Base-by-base conservation (phyloP, 2,113 vertebrate genomes). In the Alaudala cheleensis region DNA sequence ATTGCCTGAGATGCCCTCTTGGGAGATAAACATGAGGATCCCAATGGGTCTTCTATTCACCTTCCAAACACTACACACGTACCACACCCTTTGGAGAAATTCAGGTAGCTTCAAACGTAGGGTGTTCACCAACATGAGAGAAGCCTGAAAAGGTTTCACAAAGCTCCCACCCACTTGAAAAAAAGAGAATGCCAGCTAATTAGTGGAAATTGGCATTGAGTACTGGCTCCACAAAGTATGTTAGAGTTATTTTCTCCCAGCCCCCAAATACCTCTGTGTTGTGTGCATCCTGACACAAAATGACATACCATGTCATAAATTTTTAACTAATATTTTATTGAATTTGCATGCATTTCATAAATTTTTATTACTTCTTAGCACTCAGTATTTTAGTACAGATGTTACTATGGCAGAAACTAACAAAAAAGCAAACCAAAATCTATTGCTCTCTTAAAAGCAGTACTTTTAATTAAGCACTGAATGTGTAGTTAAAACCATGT, bases 401-500 rank as follows among this genome's bases (percentile, higher is more conserved):
- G 86, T 96, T 92, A 91, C 89, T 73, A 94, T 67, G 57, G 90
- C 86, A 95, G 84, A 90, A 95, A 76, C 88, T 85, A 56, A 95
- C 88, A 91, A 81, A 84, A 73, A n/a, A 3, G 0, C 8, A 74
- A 66, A 9, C 28, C 24, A 6, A 74, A 90, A 42, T 31, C 96
- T 96, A 94, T 70, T 94, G 78, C 89, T 95, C 92, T 97, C 97
- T 97, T 97, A 97, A 98, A 97, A 97, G 95, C 82, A 93, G 81
- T 89, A 89, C 73, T 95, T 97, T 96, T 97, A 97, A 97, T 97
- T 96, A 97, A 96, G 94, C 85, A 96, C 85, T 87, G 62, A 93
- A 88, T 79, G 71, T 29, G 28, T 65, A 95, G 96, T 77, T 93
- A 81, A 91, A 90, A 73, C 57, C 6, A 7, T 86, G 70, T 93